Evolutionary conservation across 1,140 invertebrate genomes (phyloP), one percentile per base, ranked within the genome.

Genomic region (Goniozus legneri): DNA sequence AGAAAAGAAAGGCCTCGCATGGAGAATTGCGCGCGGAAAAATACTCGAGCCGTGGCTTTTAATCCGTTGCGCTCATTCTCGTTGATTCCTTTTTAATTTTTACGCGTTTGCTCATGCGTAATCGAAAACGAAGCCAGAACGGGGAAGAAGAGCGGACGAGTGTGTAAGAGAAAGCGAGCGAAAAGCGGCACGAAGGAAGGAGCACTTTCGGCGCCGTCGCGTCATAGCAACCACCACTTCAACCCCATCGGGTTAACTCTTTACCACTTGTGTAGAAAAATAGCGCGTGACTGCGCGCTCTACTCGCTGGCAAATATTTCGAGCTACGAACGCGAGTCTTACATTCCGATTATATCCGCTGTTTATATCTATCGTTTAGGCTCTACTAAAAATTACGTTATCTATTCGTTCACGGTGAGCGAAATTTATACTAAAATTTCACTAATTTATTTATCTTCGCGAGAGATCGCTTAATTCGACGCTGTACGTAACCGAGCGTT

Each of bases 31-130:
- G n/a, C n/a, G n/a, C n/a, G 56, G 48, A 47, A 52, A 69, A 65
- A 63, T 60, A 54, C 59, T 63, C 47, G 49, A 66, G 60, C 64
- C 50, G 51, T 43, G 43, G 56, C 56, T 64, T 69, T 69, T 59
- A 52, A 59, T 56, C 57, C 52, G 56, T n/a, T 52, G 44, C 51
- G 47, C 36, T 59, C 54, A 54, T 68, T 68, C 60, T 58, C 52
- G 52, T 56, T 56, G 56, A 68, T 69, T 64, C 62, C 54, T 69
- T 69, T 69, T 51, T 58, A 64, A 69, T 63, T 67, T 69, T 71
- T 60, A 54, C 56, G 55, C 47, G 52, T 8, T 59, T 54, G 52
- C 58, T 67, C 68, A 69, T 60, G 68, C 60, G 59, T 67, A 48
- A 55, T 56, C 50, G 55, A 56, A 67, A 65, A 68, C 50, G 53